Conservation (phyloP, 2,113 vertebrate genomes). For the Terrapene triunguis region DNA sequence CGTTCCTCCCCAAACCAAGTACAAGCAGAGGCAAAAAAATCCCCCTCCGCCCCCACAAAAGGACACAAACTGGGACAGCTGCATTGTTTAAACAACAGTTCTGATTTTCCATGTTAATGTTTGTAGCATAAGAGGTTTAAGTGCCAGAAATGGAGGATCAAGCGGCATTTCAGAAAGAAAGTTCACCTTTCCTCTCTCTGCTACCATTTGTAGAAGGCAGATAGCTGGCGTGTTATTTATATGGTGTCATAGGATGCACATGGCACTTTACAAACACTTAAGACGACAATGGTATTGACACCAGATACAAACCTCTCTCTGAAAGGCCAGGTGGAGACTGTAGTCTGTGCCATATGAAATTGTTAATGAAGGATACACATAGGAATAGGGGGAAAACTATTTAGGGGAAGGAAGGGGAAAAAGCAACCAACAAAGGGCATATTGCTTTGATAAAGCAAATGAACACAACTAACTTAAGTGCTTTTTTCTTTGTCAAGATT, state of each 20-base stretch:
- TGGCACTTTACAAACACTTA: neutral
- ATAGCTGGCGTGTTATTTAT: neutral
- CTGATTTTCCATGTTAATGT: accelerated
- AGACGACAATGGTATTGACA: neutral
- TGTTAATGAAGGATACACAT: slow-evolving; percentile 14
- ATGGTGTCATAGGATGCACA: neutral
- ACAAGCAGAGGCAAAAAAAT: neutral
- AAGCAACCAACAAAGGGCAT: slow-evolving; percentile 53
- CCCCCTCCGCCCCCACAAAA: neutral
- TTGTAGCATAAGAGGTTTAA: accelerated
- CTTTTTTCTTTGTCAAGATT: neutral
- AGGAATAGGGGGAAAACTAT: neutral
- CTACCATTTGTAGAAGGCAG: neutral
- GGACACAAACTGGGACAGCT: neutral
- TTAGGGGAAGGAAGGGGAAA: neutral
- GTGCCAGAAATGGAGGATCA: neutral
- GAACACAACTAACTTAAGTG: neutral
- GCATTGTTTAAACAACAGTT: neutral
- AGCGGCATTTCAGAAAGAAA: neutral
- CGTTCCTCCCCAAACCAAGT: neutral
- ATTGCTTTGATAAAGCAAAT: slow-evolving; percentile 47
- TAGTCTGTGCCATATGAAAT: neutral
- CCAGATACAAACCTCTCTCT: neutral
- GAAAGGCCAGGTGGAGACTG: neutral
- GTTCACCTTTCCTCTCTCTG: neutral